Evolutionary conservation across 2,888 invertebrate genomes (phyloP), one percentile per base, ranked within the genome.

Genomic region (Dione juno): DNA sequence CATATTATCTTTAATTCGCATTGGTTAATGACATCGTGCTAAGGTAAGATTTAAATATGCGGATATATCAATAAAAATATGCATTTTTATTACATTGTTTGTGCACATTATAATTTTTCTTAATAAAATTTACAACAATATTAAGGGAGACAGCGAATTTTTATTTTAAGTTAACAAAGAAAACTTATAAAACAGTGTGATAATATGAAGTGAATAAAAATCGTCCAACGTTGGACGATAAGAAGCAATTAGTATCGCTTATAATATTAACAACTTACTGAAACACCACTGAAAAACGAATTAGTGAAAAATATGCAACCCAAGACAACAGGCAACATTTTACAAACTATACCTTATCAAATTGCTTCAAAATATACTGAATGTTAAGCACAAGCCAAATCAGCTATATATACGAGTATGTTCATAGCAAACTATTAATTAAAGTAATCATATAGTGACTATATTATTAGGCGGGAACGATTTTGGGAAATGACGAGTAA

Each of bases 401-500:
- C 48, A 37, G 35, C 14, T 19, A 48, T 69, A 65, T 69, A 64
- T 50, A 50, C 11, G n/a, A n/a, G 28, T 28, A 3, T 28, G 28
- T 28, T 28, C 5, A 35, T 52, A 35, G 13, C 41, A 50, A 57
- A 54, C 41, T 57, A 48, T 19, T 59, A 67, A 64, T 67, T 68
- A 66, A 41, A 43, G 74, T 75, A 41, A 64, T 64, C 37, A 50
- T 37, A 64, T 48, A 14, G 50, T 82, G 72, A 71, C 78, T 64
- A 19, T 54, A 66, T 72, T 61, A 71, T 71, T 73, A 76, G 70
- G 66, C 40, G 69, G 67, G 40, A 64, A 71, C 71, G 40, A 61
- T 61, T 76, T 76, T 70, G 67, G 72, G 67, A 69, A 67, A 52
- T 76, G 76, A 70, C 76, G 74, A 77, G 45, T n/a, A 21, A 45